Percentiles rank a stretch among this genome's conserved stretches.
These are phyloP conservation scores for Zygothrica quintamaculata DNA, from an alignment of 2,888 invertebrate species.

Conservation along the genomic window DNA sequence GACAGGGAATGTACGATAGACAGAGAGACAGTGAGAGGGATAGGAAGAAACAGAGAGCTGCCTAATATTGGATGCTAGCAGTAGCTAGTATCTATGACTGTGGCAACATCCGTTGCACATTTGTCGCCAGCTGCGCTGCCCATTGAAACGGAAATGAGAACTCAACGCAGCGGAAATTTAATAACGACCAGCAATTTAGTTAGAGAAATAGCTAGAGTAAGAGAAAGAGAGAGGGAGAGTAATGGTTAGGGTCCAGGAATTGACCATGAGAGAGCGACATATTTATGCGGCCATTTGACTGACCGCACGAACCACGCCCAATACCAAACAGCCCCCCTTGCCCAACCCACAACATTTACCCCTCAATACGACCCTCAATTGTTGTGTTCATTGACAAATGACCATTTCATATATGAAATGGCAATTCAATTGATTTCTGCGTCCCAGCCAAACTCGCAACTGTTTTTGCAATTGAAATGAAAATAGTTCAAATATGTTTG, in stretches of 20 bases:
- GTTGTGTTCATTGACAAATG: conserved; percentile 76
- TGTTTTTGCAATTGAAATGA: conserved; percentile 77
- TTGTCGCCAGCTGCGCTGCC: conserved; percentile 72
- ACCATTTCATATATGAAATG: conserved; percentile 80
- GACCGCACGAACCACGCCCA: conserved; percentile 61
- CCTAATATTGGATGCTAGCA: no score
- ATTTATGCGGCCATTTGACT: conserved; percentile 79
- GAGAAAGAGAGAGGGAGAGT: no score
- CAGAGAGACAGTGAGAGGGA: no score
- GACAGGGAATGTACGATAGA: neutral
- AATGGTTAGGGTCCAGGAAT: conserved; percentile 34
- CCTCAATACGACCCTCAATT: conserved; percentile 35
- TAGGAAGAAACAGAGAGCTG: no score
- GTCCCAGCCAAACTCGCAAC: conserved; percentile 35
- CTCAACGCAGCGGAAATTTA: conserved; percentile 81
- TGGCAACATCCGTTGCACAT: conserved; percentile 72
- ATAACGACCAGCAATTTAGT: conserved; percentile 80
- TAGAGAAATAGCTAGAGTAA: no score
- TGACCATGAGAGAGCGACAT: conserved; percentile 60
- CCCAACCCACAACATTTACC: conserved; percentile 4
- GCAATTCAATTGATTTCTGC: conserved; percentile 79
- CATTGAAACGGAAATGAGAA: conserved; percentile 80
- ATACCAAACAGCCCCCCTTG: conserved; percentile 6
- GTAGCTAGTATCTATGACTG: conserved; percentile 61
- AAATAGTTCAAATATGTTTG: conserved; percentile 77